Percentiles rank a stretch among this genome's conserved stretches.
phyloP scores from a whole-genome alignment of 2,113 vertebrate genomes.

The Cinclus mexicanus region DNA sequence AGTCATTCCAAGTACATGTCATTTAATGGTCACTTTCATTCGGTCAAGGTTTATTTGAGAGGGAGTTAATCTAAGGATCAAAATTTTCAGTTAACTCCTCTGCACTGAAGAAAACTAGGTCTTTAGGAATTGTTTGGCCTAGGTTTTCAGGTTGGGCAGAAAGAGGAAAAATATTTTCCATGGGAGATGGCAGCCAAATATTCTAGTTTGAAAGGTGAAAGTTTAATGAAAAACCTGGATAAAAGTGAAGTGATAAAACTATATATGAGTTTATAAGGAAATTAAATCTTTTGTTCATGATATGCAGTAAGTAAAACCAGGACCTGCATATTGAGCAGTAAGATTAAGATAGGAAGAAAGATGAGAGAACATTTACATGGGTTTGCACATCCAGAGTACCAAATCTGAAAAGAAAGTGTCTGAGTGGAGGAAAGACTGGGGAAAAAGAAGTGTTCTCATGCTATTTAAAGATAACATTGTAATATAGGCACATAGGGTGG shows the following conservation, averaged over 20 bases:
- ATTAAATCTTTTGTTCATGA: conserved; percentile 18
- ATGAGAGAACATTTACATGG: not conserved
- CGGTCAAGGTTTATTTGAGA: not conserved
- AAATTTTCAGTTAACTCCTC: not conserved
- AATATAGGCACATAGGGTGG: not conserved
- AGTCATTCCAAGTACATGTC: not conserved
- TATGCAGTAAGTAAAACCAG: not conserved
- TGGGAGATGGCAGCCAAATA: not conserved
- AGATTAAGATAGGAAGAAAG: not conserved
- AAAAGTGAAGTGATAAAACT: not conserved
- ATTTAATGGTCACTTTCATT: not conserved
- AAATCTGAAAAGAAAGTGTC: not conserved
- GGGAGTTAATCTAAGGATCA: not conserved
- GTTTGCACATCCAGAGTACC: not conserved
- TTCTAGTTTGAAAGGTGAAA: conserved; percentile 40
- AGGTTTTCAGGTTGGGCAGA: not conserved
- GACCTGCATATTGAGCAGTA: not conserved
- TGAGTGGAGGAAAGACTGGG: not conserved
- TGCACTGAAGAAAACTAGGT: not conserved
- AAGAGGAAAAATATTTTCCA: conserved; percentile 1
- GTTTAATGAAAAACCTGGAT: conserved; percentile 38
- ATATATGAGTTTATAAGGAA: not conserved
- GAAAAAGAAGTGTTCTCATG: not conserved
- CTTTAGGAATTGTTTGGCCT: not conserved
- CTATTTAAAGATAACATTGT: conserved; percentile 43